Percentiles rank a stretch among this genome's conserved stretches.
These are phyloP conservation scores for Meghimatium bilineatum DNA, from an alignment of 2,888 invertebrate genomes.

Conservation along the genomic window DNA sequence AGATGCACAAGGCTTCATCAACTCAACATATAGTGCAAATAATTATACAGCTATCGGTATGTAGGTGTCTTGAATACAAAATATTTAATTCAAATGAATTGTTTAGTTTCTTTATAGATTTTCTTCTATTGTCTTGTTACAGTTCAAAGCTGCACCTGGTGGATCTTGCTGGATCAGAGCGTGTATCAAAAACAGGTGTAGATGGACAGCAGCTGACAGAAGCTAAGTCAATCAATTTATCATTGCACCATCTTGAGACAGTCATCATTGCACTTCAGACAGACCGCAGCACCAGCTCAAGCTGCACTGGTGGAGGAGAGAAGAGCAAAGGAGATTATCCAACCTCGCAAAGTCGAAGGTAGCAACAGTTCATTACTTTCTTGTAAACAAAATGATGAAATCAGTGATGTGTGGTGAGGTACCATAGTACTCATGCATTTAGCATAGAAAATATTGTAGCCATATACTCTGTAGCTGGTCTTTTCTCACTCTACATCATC, in stretches of 20 bases:
- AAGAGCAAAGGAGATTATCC: constrained; percentile 23
- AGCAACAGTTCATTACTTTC: background rate
- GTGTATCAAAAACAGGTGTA: constrained; percentile 73
- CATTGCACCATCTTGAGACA: constrained; percentile 73
- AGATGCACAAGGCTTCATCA: too few species aligned
- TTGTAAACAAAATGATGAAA: background rate
- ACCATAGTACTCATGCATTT: too few species aligned
- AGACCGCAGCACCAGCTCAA: constrained; percentile 40
- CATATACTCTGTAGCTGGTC: too few species aligned
- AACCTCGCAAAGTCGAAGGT: constrained; percentile 36
- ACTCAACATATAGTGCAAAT: too few species aligned
- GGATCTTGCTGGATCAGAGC: constrained; percentile 75
- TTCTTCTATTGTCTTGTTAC: constrained; percentile 5
- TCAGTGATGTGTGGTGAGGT: too few species aligned
- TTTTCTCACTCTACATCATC: too few species aligned
- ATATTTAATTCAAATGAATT: too few species aligned
- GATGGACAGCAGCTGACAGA: constrained; percentile 72
- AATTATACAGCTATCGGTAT: too few species aligned
- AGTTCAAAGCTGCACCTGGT: constrained; percentile 75
- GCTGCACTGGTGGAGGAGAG: constrained; percentile 12
- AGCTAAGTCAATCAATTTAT: constrained; percentile 74
- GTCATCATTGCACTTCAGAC: constrained; percentile 74
- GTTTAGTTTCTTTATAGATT: too few species aligned
- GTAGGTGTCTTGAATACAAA: too few species aligned
- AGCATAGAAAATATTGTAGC: too few species aligned